phyloP scores from a whole-genome alignment of 2,113 vertebrate species.

The Pituophis catenifer region DNA sequence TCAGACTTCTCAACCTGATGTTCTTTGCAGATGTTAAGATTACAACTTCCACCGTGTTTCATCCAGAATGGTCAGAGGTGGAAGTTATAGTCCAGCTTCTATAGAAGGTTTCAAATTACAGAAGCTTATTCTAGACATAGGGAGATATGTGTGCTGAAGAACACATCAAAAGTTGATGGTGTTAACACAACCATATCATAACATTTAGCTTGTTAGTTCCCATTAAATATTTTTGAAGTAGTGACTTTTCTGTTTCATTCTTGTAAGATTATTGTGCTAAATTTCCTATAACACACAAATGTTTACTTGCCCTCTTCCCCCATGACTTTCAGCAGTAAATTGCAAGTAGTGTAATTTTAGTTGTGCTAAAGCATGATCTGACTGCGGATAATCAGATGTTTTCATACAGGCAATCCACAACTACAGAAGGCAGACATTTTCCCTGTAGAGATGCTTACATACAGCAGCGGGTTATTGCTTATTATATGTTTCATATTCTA shows the following conservation, averaged over 20 bases:
- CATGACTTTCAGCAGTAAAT: background rate
- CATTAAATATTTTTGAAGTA: background rate
- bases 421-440: background rate
- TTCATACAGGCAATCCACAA: slow-evolving; percentile 7
- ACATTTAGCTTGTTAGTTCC: background rate
- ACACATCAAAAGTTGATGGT: background rate
- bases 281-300: background rate
- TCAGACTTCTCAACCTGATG: background rate
- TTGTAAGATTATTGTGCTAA: background rate
- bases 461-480: background rate
- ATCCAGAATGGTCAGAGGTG: background rate
- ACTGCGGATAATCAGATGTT: slow-evolving; percentile 40
- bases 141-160: background rate
- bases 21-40: background rate
- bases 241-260: background rate
- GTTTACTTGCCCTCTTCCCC: background rate
- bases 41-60: background rate
- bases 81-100: background rate
- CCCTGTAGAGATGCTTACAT: background rate
- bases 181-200: background rate
- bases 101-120: too few relatives aligned
- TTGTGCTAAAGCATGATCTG: slow-evolving; percentile 20
- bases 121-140: background rate
- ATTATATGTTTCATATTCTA: background rate
- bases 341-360: background rate